Base-by-base conservation (phyloP, 2,888 invertebrate genomes). In the Ischnus inquisitorius region DNA sequence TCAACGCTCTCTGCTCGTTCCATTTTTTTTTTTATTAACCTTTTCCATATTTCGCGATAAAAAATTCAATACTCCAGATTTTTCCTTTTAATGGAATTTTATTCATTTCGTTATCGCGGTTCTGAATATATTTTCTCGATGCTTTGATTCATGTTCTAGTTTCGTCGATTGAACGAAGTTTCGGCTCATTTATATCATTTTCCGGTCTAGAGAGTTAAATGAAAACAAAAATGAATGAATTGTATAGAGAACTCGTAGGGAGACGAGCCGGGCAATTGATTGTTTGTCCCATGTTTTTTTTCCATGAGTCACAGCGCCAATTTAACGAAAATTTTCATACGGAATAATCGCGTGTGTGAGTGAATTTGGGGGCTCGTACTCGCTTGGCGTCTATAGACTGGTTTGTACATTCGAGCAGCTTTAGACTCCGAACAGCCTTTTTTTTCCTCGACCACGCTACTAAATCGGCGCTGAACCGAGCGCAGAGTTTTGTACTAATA, bases 271-370 rank as follows among this genome's bases (percentile, higher is more conserved):
- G 12, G 48, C 39, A 48, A 75, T 75, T 69, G 62, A 75, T 80
- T 69, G 69, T 22, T 67, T 57, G 65, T 22, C 46, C 46, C 22
- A n/a, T n/a, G n/a, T n/a, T 54, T 34, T 34, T 34, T 34, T 34
- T 34, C 34, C 51, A 51, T 16, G 51, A 19, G 19, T 51, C 51
- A 41, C 19, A 67, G 46, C 68, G 34, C 60, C 48, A 25, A 46
- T 69, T 80, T 19, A 19, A 62, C 51, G 51, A 41, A 75, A 69
- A 67, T 75, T 74, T 60, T 43, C 51, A 51, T n/a, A 28, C 22
- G 41, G 54, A 68, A 75, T 80, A 10, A 19, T 10, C 19, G 46
- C 1, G 51, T 51, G 19, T 3, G 2, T 51, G 19, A 6, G 51
- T 46, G 46, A 46, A 46, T 51, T 28, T 64, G 28, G 39, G 67